phyloP scores from a whole-genome alignment of 2,888 invertebrate genomes.

The Chloroclystis v-ata region DNA sequence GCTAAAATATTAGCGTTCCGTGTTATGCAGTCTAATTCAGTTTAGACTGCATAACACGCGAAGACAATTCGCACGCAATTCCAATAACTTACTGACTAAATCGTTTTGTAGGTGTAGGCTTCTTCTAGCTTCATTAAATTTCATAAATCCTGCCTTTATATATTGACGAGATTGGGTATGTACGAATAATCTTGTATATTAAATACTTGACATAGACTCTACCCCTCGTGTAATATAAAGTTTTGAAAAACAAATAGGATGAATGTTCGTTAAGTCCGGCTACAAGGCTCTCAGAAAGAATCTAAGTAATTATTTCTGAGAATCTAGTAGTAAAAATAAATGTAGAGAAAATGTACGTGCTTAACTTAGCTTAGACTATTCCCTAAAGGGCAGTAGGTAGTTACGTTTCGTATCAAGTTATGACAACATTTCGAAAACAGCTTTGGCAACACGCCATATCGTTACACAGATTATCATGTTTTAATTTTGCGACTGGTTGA shows the following conservation, averaged over 20 bases:
- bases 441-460: constrained; percentile 30
- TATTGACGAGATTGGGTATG: too few relatives aligned
- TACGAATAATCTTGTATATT: too few relatives aligned
- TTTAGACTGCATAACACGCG: constrained; percentile 35
- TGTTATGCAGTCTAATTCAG: constrained; percentile 44
- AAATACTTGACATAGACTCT: too few relatives aligned
- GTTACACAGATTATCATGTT: constrained; percentile 24
- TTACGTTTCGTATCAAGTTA: constrained; percentile 25
- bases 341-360: constrained; percentile 13
- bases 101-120: too few relatives aligned
- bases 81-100: constrained; percentile 7
- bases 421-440: constrained; percentile 26
- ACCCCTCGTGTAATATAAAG: too few relatives aligned
- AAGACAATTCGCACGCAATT: constrained; percentile 23
- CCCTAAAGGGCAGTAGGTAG: constrained; percentile 29
- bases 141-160: too few relatives aligned
- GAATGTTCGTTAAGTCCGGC: too few relatives aligned
- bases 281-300: too few relatives aligned
- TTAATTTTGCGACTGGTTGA: constrained; percentile 23
- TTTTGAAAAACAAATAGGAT: too few relatives aligned
- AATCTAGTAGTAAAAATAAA: too few relatives aligned
- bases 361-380: constrained; percentile 24
- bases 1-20: constrained; percentile 56
- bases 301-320: too few relatives aligned
- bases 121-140: too few relatives aligned